Evolutionary conservation across 2,113 vertebrate species (phyloP).

Genomic region (Rhea pennata): DNA sequence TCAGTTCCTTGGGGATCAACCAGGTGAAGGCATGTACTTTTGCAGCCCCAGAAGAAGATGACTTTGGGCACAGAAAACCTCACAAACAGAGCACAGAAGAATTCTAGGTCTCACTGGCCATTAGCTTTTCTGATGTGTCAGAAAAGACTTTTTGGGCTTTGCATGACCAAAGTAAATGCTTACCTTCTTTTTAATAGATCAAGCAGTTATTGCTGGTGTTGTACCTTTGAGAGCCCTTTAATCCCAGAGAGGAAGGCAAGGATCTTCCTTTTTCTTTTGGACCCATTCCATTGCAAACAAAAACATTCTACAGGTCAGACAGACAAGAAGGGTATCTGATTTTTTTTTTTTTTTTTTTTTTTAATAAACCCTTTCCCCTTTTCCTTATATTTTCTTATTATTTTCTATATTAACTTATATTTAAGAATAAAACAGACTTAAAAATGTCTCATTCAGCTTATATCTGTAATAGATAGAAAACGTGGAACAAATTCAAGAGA

Average conservation of each 20-base stretch:
- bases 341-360: too few relatives aligned
- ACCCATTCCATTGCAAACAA: slow-evolving; percentile 28
- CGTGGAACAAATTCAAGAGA: not conserved
- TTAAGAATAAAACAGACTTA: not conserved
- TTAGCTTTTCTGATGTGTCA: not conserved
- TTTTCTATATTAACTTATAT: too few relatives aligned
- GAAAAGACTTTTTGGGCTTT: not conserved
- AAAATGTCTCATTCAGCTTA: not conserved
- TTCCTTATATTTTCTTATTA: not conserved
- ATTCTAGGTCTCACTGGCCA: not conserved
- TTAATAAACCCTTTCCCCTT: not conserved
- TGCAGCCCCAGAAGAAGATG: not conserved
- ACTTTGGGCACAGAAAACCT: not conserved
- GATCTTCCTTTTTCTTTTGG: slow-evolving; percentile 39
- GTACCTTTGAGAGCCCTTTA: slow-evolving; percentile 20
- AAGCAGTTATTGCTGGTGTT: not conserved
- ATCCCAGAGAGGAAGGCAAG: slow-evolving; percentile 28
- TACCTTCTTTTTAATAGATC: slow-evolving; percentile 24
- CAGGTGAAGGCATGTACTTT: not conserved
- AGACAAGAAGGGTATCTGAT: not conserved
- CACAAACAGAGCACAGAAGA: not conserved
- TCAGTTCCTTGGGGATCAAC: not conserved
- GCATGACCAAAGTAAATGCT: not conserved
- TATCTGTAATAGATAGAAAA: not conserved
- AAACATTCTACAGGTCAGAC: not conserved